Conservation (phyloP, 2,888 invertebrate species). For the Ichneumon xanthorius region DNA sequence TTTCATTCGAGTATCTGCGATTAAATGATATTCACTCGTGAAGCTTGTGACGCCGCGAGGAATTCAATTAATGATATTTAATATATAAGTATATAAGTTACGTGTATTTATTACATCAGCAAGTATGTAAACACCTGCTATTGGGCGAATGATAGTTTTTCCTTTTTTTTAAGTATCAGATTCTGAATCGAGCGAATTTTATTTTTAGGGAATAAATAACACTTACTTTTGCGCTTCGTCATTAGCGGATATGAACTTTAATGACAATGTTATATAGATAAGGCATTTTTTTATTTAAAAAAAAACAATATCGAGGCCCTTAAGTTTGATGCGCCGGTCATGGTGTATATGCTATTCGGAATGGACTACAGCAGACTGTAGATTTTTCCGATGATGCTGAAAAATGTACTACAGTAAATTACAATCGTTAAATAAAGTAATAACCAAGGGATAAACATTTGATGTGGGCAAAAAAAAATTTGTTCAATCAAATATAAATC, state of each 20-base stretch:
- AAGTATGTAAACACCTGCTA: too few species aligned
- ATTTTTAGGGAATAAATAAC: too few species aligned
- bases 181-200: too few species aligned
- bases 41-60: not conserved
- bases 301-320: conserved; percentile 20
- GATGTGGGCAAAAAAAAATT: conserved; percentile 1
- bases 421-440: not conserved
- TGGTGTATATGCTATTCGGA: conserved; percentile 14
- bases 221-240: too few species aligned
- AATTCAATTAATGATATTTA: too few species aligned
- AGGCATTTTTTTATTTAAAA: not conserved
- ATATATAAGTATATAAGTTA: too few species aligned
- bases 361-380: conserved; percentile 18
- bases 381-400: not conserved
- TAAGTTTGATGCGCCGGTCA: conserved; percentile 11
- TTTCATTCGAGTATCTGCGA: not conserved
- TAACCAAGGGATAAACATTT: not conserved
- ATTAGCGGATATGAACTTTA: not conserved
- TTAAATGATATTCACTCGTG: not conserved
- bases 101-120: too few species aligned
- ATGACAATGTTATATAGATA: not conserved
- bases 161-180: too few species aligned
- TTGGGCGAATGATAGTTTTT: too few species aligned
- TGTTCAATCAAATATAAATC: not conserved
- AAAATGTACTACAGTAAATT: not conserved